Conservation (phyloP, 1,140 invertebrate genomes). For the Drosophila truncata region DNA sequence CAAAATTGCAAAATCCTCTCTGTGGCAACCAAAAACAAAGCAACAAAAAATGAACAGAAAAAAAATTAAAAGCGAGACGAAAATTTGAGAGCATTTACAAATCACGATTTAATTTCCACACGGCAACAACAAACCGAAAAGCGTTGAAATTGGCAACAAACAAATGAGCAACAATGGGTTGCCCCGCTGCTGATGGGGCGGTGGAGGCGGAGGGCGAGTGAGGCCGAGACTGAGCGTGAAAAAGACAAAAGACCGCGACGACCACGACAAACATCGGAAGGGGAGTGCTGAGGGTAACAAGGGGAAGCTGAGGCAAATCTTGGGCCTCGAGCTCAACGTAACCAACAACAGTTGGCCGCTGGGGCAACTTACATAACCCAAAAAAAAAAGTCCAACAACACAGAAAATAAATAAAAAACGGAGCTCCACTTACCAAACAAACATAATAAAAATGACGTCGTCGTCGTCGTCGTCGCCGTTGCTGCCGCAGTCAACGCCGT, state of each 20-base stretch:
- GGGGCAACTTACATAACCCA: slow-evolving; percentile 66
- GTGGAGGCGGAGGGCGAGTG: not conserved
- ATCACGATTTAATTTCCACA: slow-evolving; percentile 80
- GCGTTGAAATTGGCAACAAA: slow-evolving; percentile 83
- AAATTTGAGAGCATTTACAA: slow-evolving; percentile 83
- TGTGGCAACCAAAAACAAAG: slow-evolving; percentile 33
- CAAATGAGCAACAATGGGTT: slow-evolving; percentile 63
- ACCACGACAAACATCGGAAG: slow-evolving; percentile 55
- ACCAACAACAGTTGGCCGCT: slow-evolving; percentile 75
- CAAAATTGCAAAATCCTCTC: slow-evolving; percentile 73
- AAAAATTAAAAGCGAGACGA: slow-evolving; percentile 59
- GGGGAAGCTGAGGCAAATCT: slow-evolving; percentile 37
- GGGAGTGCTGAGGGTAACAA: not conserved
- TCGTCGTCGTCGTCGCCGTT: slow-evolving; percentile 33
- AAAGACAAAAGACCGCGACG: slow-evolving; percentile 75
- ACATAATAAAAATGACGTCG: slow-evolving; percentile 77
- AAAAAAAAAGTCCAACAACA: not conserved
- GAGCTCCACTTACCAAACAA: slow-evolving; percentile 80
- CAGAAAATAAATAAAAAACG: slow-evolving; percentile 16
- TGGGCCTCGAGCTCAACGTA: slow-evolving; percentile 65
- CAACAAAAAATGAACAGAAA: slow-evolving; percentile 3
- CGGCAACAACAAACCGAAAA: slow-evolving; percentile 63
- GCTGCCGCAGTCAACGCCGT: slow-evolving; percentile 13
- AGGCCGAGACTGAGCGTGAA: slow-evolving; percentile 54
- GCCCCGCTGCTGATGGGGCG: not conserved